Evolutionary conservation across 2,888 invertebrate genomes (phyloP), one percentile per base, ranked within the genome.

Genomic region (Tipula lateralis): DNA sequence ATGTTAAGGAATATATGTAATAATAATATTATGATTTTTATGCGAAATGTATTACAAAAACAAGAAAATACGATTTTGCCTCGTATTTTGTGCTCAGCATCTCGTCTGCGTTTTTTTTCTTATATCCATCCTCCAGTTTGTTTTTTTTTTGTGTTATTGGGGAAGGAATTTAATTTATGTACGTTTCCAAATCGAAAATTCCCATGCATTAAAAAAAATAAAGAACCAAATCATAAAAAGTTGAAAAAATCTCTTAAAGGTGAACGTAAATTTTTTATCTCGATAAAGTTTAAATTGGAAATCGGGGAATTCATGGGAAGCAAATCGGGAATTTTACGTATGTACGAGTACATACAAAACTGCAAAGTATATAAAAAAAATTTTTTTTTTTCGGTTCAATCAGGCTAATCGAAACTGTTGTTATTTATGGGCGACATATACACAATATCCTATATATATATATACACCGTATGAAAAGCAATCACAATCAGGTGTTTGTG

Each of bases 11-110:
- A 44, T 16, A 66, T 66, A 24, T 24, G 66, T 66, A 66, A 66
- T 66, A 66, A 66, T 66, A 66, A 66, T 66, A 66, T 24, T 66
- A 66, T 66, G 66, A 66, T 66, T 66, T 66, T 66, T 66, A 66
- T 66, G 66, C 24, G 66, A 66, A 24, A 66, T 24, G 24, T 66
- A 50, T 50, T 50, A 50, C 50, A 19, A 66, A 19, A 66, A 66
- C 6, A 24, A 66, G 24, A 66, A 66, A 66, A 24, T 24, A 24
- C 66, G 24, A 66, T 66, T 24, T 12, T 19, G 19, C 19, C 66
- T 12, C 12, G 12, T 19, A 50, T 50, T 9, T 50, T 16, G 50
- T 50, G 24, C 66, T 66, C 24, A 6, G 66, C n/a, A n/a, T 6
- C 44, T 44, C 44, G n/a, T 2, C n/a, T 3, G 3, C 44, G 44